These are phyloP conservation scores for Castor canadensis DNA, from an alignment of 2,113 vertebrate species.

Conservation along the genomic window DNA sequence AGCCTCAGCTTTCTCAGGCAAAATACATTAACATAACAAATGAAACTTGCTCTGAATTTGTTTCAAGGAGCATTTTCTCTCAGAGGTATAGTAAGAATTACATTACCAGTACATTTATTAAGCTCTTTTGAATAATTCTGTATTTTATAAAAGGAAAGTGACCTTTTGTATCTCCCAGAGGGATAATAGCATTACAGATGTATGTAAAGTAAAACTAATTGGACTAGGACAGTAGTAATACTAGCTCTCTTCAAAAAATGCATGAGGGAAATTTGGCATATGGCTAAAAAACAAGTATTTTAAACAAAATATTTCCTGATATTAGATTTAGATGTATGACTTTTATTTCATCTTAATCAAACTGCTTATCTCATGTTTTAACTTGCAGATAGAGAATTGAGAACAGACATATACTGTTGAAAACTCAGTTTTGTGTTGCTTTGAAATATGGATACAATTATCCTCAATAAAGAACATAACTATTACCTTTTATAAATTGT, in stretches of 20 bases:
- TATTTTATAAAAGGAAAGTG: conserved; percentile 62
- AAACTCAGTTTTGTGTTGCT: conserved; percentile 30
- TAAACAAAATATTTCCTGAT: conserved; percentile 41
- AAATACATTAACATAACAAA: conserved; percentile 69
- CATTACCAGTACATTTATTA: conserved; percentile 56
- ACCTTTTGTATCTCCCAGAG: conserved; percentile 64
- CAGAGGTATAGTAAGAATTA: conserved; percentile 63
- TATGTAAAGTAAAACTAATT: conserved; percentile 67
- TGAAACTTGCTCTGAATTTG: conserved; percentile 23
- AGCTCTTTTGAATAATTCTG: conserved; percentile 68
- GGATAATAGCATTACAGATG: conserved; percentile 26
- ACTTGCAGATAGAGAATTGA: not conserved
- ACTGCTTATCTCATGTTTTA: not conserved
- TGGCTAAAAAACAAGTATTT: conserved; percentile 43
- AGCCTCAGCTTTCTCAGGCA: conserved; percentile 50
- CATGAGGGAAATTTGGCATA: not conserved
- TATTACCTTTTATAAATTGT: not conserved
- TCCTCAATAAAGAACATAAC: not conserved
- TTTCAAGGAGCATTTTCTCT: conserved; percentile 60
- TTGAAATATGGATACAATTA: conserved; percentile 17
- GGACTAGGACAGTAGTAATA: not conserved
- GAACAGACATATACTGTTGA: not conserved
- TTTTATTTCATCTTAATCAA: conserved; percentile 25
- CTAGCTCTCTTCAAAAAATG: conserved; percentile 27
- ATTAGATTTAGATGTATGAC: conserved; percentile 10